Conservation (phyloP, 2,797 vertebrate species). For the Gymnopithys bicolor region DNA sequence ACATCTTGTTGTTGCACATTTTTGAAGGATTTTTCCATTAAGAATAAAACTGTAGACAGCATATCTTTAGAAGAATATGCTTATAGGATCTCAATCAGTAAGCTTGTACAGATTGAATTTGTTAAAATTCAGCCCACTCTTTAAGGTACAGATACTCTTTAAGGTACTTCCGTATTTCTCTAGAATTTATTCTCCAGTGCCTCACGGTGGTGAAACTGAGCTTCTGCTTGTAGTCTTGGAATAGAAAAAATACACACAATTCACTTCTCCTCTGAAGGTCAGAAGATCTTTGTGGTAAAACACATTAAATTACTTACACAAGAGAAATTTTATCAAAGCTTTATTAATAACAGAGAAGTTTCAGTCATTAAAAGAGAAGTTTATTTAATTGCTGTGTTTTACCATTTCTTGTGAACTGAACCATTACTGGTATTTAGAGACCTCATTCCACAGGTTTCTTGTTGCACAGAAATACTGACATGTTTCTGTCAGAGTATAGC, state of each 20-base stretch:
- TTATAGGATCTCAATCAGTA: neutral
- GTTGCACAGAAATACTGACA: neutral
- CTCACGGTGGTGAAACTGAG: neutral
- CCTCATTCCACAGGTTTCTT: neutral
- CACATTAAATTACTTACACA: neutral
- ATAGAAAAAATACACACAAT: neutral
- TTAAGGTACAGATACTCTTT: neutral
- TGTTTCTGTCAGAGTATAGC: neutral
- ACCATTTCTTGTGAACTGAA: neutral
- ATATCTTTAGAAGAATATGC: neutral
- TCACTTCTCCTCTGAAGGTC: neutral
- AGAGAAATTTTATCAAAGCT: neutral
- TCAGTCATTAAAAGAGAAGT: neutral
- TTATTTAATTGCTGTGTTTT: neutral
- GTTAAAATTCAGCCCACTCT: neutral
- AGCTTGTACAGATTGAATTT: neutral
- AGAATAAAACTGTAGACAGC: neutral
- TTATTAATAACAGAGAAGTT: neutral
- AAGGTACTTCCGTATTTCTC: neutral
- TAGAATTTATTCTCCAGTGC: neutral
- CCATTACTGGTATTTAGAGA: neutral
- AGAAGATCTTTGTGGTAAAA: neutral
- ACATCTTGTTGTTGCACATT: neutral
- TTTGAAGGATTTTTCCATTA: neutral
- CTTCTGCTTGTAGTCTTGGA: neutral